Conservation (phyloP, 2,113 vertebrate species). For the Brachyhypopomus occidentalis region DNA sequence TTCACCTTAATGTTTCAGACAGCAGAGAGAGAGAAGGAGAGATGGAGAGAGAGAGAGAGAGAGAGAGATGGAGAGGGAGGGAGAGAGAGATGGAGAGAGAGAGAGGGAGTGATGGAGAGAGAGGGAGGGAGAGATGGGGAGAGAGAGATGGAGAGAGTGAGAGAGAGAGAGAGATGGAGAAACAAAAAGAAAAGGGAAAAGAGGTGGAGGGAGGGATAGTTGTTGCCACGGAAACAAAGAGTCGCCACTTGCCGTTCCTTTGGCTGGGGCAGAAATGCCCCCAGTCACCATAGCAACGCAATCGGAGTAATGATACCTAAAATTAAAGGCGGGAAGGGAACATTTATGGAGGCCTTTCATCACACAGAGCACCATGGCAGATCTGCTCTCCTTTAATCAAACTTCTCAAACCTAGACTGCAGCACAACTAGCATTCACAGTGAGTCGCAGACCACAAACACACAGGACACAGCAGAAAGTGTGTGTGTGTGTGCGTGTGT, state of each 20-base stretch:
- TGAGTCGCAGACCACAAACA: conserved; percentile 15
- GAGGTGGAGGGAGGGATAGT: conserved; percentile 63
- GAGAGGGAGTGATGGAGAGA: neutral
- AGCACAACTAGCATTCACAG: neutral
- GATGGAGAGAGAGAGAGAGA: neutral
- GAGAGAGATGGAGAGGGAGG: neutral
- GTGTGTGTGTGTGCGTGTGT: conserved; percentile 36
- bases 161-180: conserved; percentile 12
- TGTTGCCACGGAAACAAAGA: conserved; percentile 78
- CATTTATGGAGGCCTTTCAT: conserved; percentile 51
- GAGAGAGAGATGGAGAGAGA: neutral
- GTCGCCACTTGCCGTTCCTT: conserved; percentile 71
- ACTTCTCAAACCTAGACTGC: conserved; percentile 18
- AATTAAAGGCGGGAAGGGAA: conserved; percentile 60
- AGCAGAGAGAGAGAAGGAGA: neutral
- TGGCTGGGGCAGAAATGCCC: conserved; percentile 72
- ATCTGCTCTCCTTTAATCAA: conserved; percentile 38
- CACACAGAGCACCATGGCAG: conserved; percentile 36
- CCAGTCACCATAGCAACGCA: conserved; percentile 78
- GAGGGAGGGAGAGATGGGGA: conserved; percentile 10
- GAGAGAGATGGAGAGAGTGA: too few relatives aligned
- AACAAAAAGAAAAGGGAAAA: neutral
- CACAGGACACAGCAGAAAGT: neutral
- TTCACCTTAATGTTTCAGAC: conserved; percentile 82
- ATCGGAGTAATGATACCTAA: conserved; percentile 74